These are phyloP conservation scores for Scaeva pyrastri DNA, from an alignment of 2,888 invertebrate species.

Conservation along the genomic window DNA sequence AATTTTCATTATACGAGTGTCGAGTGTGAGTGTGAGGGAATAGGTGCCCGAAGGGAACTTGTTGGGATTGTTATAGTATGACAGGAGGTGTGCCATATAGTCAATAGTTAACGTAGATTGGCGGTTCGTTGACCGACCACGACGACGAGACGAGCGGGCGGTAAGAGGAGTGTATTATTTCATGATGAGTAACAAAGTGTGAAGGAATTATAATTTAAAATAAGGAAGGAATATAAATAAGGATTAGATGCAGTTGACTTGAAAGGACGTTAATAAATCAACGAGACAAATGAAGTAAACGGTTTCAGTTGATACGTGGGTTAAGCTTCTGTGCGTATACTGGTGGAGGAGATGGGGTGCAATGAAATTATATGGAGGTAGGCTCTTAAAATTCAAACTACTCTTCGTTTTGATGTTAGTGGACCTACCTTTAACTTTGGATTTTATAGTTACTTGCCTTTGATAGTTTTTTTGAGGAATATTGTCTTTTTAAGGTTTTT, in stretches of 20 bases:
- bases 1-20: constrained; percentile 3
- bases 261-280: constrained; percentile 31
- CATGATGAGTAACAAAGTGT: constrained; percentile 29
- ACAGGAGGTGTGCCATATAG: constrained; percentile 22
- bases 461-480: no score
- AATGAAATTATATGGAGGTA: no score
- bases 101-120: not conserved
- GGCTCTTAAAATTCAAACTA: no score
- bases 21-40: no score
- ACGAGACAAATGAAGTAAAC: not conserved
- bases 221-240: constrained; percentile 13
- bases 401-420: no score
- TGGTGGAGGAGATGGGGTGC: not conserved
- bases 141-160: not conserved
- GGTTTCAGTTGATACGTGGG: not conserved
- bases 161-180: not conserved
- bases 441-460: no score
- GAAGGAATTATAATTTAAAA: not conserved
- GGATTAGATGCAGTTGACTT: constrained; percentile 13
- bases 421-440: no score
- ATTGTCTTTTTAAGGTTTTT: no score
- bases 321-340: constrained; percentile 28
- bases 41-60: no score
- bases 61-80: not conserved
- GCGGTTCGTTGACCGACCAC: constrained; percentile 29